Base-by-base conservation (phyloP, 2,888 invertebrate species). In the Molanna angustata region DNA sequence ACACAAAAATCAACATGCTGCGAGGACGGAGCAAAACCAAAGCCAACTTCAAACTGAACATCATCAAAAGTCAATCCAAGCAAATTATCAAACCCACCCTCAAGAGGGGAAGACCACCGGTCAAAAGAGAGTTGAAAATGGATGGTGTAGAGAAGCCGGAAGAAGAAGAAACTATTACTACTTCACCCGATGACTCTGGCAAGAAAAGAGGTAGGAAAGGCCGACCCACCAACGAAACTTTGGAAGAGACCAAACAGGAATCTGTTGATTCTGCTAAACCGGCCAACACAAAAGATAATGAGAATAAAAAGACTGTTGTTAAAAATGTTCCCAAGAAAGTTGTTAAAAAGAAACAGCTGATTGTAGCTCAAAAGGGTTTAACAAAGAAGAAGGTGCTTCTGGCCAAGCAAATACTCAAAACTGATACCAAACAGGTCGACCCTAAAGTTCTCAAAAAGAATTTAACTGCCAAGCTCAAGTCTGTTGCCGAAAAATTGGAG, bases 171-270 rank as follows among this genome's bases (percentile, higher is more conserved):
- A 69, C 69, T 3, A 74, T 73, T 68, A 69, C 69, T 3, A n/a
- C n/a, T n/a, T 75, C 74, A 48, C 61, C 71, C 35, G 76, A 76
- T 66, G 27, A 27, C 11, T 50, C 39, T 18, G 76, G 75, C 32
- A 76, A 76, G 63, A 76, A 76, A 39, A 67, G 77, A 61, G 74
- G 74, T 62, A 70, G 76, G 46, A 76, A 76, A 74, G 19, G 37
- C 6, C n/a, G 48, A 16, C 20, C 20, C 56, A 65, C 66, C 35
- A 65, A 58, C 58, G 74, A 73, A 49, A 75, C 74, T 53, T 73
- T 73, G 16, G 72, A 72, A 58, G 66, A 52, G 54, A 74, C 73
- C 65, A 46, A 65, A 16, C 64, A 59, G 58, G 40, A 46, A 14
- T 22, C 13, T n/a, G 11, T 16, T 3, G 54, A 54, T 6, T 7